Conservation (phyloP, 2,888 invertebrate genomes). For the Beris morrisii region DNA sequence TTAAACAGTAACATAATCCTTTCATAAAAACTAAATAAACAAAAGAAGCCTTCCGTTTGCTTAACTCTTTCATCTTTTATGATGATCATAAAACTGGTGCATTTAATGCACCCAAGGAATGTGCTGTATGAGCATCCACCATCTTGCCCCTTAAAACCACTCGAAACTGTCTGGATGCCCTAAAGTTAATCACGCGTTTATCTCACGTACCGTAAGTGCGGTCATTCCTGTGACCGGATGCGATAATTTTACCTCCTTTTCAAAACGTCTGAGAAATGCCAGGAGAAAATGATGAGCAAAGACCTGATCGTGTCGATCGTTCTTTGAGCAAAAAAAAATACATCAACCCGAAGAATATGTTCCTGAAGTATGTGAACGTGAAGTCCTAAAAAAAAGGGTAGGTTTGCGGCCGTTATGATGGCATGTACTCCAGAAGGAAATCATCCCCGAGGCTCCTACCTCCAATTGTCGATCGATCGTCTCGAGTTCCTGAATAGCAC, state of each 20-base stretch:
- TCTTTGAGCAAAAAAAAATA: neutral
- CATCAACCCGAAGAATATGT: neutral
- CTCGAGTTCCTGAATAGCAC: too few species aligned
- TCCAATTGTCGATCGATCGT: too few species aligned
- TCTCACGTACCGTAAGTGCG: slow-evolving; percentile 37
- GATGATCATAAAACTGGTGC: neutral
- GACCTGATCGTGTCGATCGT: neutral
- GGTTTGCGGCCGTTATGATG: neutral
- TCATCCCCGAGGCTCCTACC: too few species aligned
- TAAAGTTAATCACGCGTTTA: slow-evolving; percentile 35
- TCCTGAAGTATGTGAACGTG: neutral
- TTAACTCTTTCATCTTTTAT: neutral
- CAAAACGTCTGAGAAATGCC: slow-evolving; percentile 26
- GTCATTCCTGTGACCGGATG: slow-evolving; percentile 37
- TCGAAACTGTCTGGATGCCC: neutral
- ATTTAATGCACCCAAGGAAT: slow-evolving; percentile 6
- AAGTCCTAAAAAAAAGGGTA: neutral
- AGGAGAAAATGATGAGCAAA: slow-evolving; percentile 25
- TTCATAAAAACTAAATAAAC: too few species aligned
- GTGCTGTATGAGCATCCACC: neutral
- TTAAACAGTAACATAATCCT: too few species aligned
- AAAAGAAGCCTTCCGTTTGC: too few species aligned
- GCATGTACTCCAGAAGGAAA: neutral
- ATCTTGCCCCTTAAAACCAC: neutral
- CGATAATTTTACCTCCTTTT: slow-evolving; percentile 30